Evolutionary conservation across 1,140 invertebrate genomes (phyloP).

Genomic region (Orussus abietinus): DNA sequence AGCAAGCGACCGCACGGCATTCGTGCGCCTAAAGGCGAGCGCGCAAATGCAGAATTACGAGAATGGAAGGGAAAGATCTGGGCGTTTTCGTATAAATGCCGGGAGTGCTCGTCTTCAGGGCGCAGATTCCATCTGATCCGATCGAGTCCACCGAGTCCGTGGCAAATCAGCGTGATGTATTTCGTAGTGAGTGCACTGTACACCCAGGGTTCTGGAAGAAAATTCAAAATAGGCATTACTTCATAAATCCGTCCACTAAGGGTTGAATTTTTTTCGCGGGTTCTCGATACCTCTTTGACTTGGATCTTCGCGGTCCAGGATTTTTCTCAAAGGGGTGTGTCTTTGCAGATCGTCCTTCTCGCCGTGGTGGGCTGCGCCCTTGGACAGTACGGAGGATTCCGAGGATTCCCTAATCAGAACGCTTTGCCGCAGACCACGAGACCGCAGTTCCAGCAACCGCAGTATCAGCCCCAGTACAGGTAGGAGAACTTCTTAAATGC

Average conservation of each 20-base stretch:
- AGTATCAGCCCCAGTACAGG: conserved; percentile 33
- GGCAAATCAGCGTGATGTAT: conserved; percentile 37
- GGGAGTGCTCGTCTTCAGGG: conserved; percentile 33
- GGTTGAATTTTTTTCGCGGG: background rate
- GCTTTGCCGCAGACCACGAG: conserved; percentile 26
- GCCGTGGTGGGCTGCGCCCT: conserved; percentile 32
- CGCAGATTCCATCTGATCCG: conserved; percentile 45
- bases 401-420: conserved; percentile 30
- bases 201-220: too few relatives aligned
- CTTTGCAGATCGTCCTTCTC: conserved; percentile 40
- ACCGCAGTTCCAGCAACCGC: conserved; percentile 27
- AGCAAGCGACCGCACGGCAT: too few relatives aligned
- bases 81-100: conserved; percentile 48
- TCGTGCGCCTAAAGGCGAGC: too few relatives aligned
- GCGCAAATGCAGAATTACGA: too few relatives aligned
- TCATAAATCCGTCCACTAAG: background rate
- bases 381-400: conserved; percentile 35
- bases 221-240: too few relatives aligned
- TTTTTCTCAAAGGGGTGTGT: conserved; percentile 4
- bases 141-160: conserved; percentile 24
- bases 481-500: too few relatives aligned
- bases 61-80: conserved; percentile 46
- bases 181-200: conserved; percentile 49
- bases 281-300: background rate
- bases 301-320: background rate